These are phyloP conservation scores for Pachycephus smyrnensis DNA, from an alignment of 2,888 invertebrate genomes.

Conservation along the genomic window DNA sequence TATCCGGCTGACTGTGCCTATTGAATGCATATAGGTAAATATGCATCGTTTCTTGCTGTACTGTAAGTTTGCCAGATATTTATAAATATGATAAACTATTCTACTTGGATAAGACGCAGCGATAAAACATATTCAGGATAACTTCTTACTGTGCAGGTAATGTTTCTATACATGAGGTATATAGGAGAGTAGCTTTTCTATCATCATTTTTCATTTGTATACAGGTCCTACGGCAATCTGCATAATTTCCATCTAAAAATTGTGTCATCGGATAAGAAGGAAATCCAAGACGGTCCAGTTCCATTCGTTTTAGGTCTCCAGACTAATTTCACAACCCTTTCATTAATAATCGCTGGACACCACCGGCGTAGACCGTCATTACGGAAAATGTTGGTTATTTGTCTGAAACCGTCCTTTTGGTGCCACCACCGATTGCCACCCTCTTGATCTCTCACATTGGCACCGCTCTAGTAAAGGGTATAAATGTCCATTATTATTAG, in stretches of 20 bases:
- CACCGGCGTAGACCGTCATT: slow-evolving; percentile 10
- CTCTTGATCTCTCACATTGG: not conserved
- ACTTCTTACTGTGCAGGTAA: no score
- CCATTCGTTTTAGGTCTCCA: not conserved
- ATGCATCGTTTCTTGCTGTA: no score
- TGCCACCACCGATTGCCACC: not conserved
- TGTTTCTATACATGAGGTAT: no score
- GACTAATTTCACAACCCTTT: slow-evolving; percentile 16
- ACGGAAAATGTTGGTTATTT: slow-evolving; percentile 8
- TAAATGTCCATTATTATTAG: not conserved
- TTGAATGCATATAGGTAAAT: no score
- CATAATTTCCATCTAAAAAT: slow-evolving; percentile 16
- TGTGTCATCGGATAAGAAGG: slow-evolving; percentile 25
- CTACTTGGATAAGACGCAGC: not conserved
- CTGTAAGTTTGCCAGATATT: no score
- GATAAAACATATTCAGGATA: no score
- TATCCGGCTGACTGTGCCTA: not conserved
- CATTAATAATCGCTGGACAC: slow-evolving; percentile 18
- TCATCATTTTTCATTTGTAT: not conserved
- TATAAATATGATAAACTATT: not conserved
- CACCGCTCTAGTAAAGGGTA: not conserved
- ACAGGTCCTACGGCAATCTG: not conserved
- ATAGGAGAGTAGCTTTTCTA: not conserved
- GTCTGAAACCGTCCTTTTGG: not conserved
- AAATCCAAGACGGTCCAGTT: slow-evolving; percentile 18